Conservation (phyloP, 2,888 invertebrate genomes). For the Coenonympha glycerion region DNA sequence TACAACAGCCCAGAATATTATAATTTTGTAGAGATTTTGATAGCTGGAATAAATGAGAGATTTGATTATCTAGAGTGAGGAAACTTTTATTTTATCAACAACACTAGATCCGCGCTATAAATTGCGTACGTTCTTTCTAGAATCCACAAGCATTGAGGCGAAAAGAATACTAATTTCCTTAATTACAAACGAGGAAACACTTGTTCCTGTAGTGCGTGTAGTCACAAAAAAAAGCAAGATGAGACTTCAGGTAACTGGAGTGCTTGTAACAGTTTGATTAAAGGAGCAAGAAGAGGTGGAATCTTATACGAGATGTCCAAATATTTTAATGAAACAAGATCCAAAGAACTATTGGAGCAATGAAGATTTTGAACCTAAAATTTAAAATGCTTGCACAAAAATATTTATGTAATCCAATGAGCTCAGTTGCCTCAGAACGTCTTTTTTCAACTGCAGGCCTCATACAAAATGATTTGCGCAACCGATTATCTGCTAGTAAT, state of each 20-base stretch:
- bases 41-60: slow-evolving; percentile 17
- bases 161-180: slow-evolving; percentile 11
- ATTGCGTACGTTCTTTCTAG: slow-evolving; percentile 17
- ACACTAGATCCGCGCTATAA: slow-evolving; percentile 25
- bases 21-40: background rate
- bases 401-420: no score
- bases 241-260: no score
- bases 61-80: slow-evolving; percentile 28
- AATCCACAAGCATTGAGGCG: slow-evolving; percentile 18
- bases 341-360: slow-evolving; percentile 26
- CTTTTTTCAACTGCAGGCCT: no score
- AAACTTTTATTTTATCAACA: slow-evolving; percentile 28
- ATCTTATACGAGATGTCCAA: slow-evolving; percentile 25
- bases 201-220: background rate
- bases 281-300: slow-evolving; percentile 23
- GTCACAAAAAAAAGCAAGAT: background rate
- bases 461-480: no score
- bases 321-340: slow-evolving; percentile 26
- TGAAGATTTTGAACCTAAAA: no score
- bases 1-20: slow-evolving; percentile 11
- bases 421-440: no score
- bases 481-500: no score
- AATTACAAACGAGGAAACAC: background rate
- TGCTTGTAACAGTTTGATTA: no score
- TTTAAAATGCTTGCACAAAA: no score